Evolutionary conservation across 2,888 invertebrate genomes (phyloP), one percentile per base, ranked within the genome.

Genomic region (Apodemia mormo): DNA sequence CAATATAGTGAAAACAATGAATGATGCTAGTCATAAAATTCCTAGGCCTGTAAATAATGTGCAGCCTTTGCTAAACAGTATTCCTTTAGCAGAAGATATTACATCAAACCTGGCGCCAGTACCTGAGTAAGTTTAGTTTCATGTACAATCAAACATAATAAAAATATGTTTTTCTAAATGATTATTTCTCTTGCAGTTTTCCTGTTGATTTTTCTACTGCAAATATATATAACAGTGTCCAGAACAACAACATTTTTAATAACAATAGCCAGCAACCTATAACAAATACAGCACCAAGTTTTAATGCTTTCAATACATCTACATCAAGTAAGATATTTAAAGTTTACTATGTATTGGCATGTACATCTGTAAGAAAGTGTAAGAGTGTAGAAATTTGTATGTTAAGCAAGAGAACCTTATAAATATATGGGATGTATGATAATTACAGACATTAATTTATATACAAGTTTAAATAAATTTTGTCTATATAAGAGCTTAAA

Each of bases 131-230:
- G 90, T 86, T 33, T 30, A 52, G 8, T 52, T n/a, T 52, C n/a
- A 52, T 1, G 6, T n/a, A n/a, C 7, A 52, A 3, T 52, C 7
- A 7, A n/a, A 4, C 6, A n/a, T n/a, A 1, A 52, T 7, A 0
- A 45, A n/a, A n/a, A 52, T n/a, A 52, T 52, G 52, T 52, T 52
- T 22, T 7, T 6, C 14, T 52, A 7, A 52, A 52, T 52, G 4
- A 52, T 52, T 52, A n/a, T 8, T 22, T 54, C 8, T 54, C 52
- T 54, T 54, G 52, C 52, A 94, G 93, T 87, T 96, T 96, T 86
- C 95, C 95, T 78, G 96, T 96, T 77, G 96, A 96, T 86, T 96
- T 96, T 83, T 94, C 95, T 76, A 94, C 95, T 73, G 96, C 96
- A 73, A 95, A 95, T 82, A 96, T 96, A 78, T 96, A 96, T 85